phyloP scores from a whole-genome alignment of 2,888 invertebrate genomes.

The Patella depressa region DNA sequence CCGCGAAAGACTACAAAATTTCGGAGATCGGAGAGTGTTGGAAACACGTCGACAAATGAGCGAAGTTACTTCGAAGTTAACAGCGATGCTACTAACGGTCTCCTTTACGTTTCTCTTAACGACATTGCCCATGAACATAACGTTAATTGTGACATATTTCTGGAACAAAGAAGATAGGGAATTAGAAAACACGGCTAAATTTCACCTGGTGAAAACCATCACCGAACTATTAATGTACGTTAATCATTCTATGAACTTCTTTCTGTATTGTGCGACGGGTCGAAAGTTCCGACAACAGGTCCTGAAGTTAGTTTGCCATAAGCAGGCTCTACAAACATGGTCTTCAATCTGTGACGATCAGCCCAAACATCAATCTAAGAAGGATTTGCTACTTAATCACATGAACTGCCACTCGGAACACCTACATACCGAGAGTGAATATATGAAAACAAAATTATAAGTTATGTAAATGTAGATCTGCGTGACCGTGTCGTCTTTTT shows the following conservation, averaged over 20 bases:
- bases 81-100: constrained; percentile 66
- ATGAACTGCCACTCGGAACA: constrained; percentile 2
- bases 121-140: constrained; percentile 64
- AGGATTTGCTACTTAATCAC: constrained; percentile 8
- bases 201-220: constrained; percentile 55
- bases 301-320: constrained; percentile 36
- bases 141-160: constrained; percentile 49
- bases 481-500: too few species aligned
- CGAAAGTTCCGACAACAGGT: constrained; percentile 54
- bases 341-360: constrained; percentile 19
- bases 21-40: constrained; percentile 14
- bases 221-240: constrained; percentile 65
- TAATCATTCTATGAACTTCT: constrained; percentile 67
- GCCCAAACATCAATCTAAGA: constrained; percentile 10
- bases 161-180: constrained; percentile 34
- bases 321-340: constrained; percentile 16
- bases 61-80: constrained; percentile 56
- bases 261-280: constrained; percentile 59
- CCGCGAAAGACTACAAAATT: constrained; percentile 24
- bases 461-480: too few species aligned
- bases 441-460: constrained; percentile 6
- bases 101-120: constrained; percentile 67
- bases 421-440: not conserved
- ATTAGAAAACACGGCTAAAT: constrained; percentile 37
- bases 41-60: constrained; percentile 27